phyloP scores from a whole-genome alignment of 2,888 invertebrate species.

The Caenorhabditis imperialis region DNA sequence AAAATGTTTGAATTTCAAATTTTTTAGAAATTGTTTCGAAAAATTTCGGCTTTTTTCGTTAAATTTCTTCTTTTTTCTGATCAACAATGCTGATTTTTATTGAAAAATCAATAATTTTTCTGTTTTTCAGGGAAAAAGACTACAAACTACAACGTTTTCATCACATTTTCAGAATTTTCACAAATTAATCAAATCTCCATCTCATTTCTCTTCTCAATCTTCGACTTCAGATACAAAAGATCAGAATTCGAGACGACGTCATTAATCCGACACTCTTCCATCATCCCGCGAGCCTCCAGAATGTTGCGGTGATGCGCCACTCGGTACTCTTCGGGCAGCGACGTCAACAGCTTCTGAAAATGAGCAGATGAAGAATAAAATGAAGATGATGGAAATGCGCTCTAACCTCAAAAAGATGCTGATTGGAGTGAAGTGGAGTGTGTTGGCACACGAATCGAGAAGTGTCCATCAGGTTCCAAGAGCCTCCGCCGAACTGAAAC shows the following conservation, averaged over 20 bases:
- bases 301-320: slow-evolving; percentile 30
- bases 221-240: slow-evolving; percentile 42
- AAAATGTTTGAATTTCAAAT: too few relatives aligned
- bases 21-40: too few relatives aligned
- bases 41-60: too few relatives aligned
- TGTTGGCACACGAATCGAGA: slow-evolving; percentile 41
- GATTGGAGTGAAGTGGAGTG: slow-evolving; percentile 23
- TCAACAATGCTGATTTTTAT: too few relatives aligned
- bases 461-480: slow-evolving; percentile 46
- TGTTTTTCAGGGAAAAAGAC: not conserved
- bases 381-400: not conserved
- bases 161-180: not conserved
- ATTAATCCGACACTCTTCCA: slow-evolving; percentile 8
- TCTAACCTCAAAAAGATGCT: slow-evolving; percentile 33
- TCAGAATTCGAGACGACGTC: slow-evolving; percentile 46
- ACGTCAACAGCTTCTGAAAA: slow-evolving; percentile 29
- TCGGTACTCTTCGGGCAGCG: slow-evolving; percentile 41
- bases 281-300: slow-evolving; percentile 13
- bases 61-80: too few relatives aligned
- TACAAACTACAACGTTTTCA: not conserved
- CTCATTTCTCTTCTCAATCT: slow-evolving; percentile 35
- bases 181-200: not conserved
- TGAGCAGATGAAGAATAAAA: too few relatives aligned
- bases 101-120: not conserved
- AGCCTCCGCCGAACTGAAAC: slow-evolving; percentile 31